Evolutionary conservation across 2,113 vertebrate species (phyloP).

Genomic region (Antechinus flavipes): DNA sequence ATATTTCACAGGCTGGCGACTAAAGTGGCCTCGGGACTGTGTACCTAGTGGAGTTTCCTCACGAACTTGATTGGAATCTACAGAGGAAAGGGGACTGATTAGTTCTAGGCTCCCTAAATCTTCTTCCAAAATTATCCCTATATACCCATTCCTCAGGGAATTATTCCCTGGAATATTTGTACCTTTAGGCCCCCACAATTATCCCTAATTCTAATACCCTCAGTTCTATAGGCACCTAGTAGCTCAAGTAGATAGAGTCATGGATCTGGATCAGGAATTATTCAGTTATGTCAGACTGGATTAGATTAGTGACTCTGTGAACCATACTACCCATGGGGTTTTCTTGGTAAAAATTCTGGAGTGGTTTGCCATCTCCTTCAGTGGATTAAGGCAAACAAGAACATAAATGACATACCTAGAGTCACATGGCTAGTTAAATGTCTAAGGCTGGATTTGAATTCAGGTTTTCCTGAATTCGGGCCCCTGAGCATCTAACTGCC

Average conservation of each 20-base stretch:
- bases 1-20: conserved; percentile 90
- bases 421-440: not conserved
- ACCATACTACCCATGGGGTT: not conserved
- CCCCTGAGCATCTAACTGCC: not conserved
- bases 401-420: not conserved
- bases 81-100: conserved; percentile 6
- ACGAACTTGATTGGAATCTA: conserved; percentile 29
- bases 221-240: not conserved
- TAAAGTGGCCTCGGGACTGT: conserved; percentile 86
- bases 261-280: not conserved
- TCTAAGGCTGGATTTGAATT: not conserved
- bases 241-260: not conserved
- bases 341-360: not conserved
- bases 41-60: conserved; percentile 70
- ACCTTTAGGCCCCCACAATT: not conserved
- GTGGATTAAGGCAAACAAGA: not conserved
- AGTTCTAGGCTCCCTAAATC: conserved; percentile 1
- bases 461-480: not conserved
- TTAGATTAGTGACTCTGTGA: not conserved
- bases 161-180: not conserved
- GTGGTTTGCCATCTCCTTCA: not conserved
- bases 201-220: not conserved
- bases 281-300: not conserved
- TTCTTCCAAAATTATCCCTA: not conserved
- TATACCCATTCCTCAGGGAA: not conserved